Evolutionary conservation across 2,888 invertebrate genomes (phyloP).

Genomic region (Limnephilus rhombicus): DNA sequence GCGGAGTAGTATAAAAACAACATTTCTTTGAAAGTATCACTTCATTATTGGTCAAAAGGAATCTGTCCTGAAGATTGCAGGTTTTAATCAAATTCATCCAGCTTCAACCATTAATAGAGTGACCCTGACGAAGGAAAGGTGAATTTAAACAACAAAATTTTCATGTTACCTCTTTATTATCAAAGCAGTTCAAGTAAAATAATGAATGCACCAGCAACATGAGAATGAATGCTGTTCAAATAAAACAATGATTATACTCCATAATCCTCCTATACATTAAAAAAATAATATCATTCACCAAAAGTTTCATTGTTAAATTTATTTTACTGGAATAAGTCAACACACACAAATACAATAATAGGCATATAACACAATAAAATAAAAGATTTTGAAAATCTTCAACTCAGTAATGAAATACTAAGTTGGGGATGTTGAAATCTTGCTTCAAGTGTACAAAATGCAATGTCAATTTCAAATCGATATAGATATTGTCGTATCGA

Average conservation of each 20-base stretch:
- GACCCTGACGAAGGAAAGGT: background rate
- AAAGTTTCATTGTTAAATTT: constrained; percentile 9
- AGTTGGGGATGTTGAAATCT: background rate
- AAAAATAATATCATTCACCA: constrained; percentile 52
- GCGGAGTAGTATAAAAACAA: background rate
- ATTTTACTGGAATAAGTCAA: constrained; percentile 47
- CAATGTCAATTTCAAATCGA: background rate
- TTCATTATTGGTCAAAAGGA: background rate
- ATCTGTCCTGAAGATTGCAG: background rate
- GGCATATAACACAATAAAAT: constrained; percentile 35
- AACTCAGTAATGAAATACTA: background rate
- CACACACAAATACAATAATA: constrained; percentile 50
- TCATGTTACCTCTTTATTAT: constrained; percentile 60
- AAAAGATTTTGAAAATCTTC: constrained; percentile 39
- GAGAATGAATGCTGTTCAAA: background rate
- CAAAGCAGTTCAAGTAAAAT: constrained; percentile 5
- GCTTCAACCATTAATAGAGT: constrained; percentile 56
- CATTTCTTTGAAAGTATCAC: background rate
- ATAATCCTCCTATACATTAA: constrained; percentile 55
- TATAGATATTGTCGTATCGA: background rate
- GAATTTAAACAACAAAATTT: background rate
- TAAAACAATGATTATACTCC: constrained; percentile 32
- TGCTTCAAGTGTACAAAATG: constrained; percentile 5
- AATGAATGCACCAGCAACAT: constrained; percentile 38
- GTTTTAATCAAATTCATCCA: background rate